These are phyloP conservation scores for Meteorus sp. DNA, from an alignment of 1,140 invertebrate species.

Conservation along the genomic window DNA sequence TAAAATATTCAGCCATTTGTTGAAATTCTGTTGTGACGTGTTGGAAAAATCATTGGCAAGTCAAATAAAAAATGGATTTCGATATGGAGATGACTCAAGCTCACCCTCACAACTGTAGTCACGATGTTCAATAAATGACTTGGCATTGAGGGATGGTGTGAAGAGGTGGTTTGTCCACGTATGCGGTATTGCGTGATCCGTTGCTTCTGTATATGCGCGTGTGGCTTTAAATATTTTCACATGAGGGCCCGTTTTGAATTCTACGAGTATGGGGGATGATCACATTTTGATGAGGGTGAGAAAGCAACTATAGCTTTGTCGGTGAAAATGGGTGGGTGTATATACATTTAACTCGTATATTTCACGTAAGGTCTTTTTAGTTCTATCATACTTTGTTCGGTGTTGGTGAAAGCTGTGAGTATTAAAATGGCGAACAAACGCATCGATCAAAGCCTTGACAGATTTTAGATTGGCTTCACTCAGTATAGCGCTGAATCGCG, in stretches of 20 bases:
- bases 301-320: slow-evolving; percentile 36
- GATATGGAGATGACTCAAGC: too few species aligned
- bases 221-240: slow-evolving; percentile 48
- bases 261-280: slow-evolving; percentile 47
- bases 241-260: slow-evolving; percentile 50
- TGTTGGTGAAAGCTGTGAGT: slow-evolving; percentile 46
- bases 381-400: background rate
- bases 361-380: slow-evolving; percentile 10
- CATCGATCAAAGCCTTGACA: slow-evolving; percentile 58
- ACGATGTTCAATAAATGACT: too few species aligned
- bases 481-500: slow-evolving; percentile 20
- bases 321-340: background rate
- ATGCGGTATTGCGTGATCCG: slow-evolving; percentile 10
- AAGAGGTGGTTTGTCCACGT: background rate
- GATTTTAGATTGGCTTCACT: slow-evolving; percentile 54
- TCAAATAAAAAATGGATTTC: too few species aligned
- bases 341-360: slow-evolving; percentile 15
- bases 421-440: slow-evolving; percentile 54
- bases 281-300: slow-evolving; percentile 51
- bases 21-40: too few species aligned
- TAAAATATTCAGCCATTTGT: too few species aligned
- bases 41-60: too few species aligned
- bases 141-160: too few species aligned
- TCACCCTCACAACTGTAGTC: too few species aligned
- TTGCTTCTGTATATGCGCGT: background rate